Conservation (phyloP, 2,797 vertebrate genomes). For the Halcyon badia region DNA sequence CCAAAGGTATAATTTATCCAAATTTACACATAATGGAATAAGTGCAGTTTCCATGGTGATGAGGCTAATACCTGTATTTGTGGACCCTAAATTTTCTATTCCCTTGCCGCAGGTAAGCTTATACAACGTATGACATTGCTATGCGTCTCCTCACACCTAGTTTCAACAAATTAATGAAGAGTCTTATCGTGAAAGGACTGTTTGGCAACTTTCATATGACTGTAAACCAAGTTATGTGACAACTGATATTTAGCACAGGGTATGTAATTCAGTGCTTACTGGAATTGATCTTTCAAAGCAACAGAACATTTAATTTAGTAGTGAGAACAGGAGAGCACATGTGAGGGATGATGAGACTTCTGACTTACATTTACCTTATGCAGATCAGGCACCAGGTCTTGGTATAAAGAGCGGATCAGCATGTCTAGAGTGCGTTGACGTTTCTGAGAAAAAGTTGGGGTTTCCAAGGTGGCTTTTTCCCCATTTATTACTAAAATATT, state of each 20-base stretch:
- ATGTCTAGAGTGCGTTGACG: slow-evolving; percentile 97
- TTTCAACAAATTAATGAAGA: neutral
- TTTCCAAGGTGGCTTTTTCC: slow-evolving; percentile 99
- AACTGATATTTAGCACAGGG: neutral
- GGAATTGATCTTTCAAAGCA: neutral
- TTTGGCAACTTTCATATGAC: neutral
- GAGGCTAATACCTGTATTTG: neutral
- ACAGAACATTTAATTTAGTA: neutral
- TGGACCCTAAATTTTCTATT: neutral
- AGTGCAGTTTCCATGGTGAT: neutral
- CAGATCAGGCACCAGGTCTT: slow-evolving; percentile 96
- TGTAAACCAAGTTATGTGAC: neutral
- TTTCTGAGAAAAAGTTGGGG: slow-evolving; percentile 98
- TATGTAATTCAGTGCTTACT: neutral
- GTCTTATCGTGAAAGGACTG: neutral
- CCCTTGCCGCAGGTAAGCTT: neutral
- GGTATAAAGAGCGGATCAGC: slow-evolving; percentile 96
- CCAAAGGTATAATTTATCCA: neutral
- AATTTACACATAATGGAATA: neutral
- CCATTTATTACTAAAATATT: slow-evolving; percentile 94
- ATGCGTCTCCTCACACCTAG: neutral
- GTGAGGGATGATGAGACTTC: neutral
- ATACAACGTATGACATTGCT: neutral
- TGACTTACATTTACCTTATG: slow-evolving; percentile 87
- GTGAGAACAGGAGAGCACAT: neutral